These are phyloP conservation scores for Caenorhabditis auriculariae DNA, from an alignment of 2,888 invertebrate genomes.

Conservation along the genomic window DNA sequence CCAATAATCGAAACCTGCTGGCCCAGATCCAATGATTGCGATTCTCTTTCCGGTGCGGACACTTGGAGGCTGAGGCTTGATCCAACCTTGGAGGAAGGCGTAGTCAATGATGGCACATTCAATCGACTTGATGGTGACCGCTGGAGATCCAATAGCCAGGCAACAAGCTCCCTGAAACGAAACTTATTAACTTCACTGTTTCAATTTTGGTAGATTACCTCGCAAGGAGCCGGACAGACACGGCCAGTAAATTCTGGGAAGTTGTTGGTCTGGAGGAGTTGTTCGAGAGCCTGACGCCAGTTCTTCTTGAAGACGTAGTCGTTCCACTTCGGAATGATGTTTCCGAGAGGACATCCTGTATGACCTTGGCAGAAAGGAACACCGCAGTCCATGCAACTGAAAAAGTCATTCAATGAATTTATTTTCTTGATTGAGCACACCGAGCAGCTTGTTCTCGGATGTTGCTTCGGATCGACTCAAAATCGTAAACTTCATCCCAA, in stretches of 20 bases:
- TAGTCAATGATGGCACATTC: conserved; percentile 98
- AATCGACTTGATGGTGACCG: conserved; percentile 98
- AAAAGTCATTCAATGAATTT: conserved; percentile 5
- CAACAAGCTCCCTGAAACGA: conserved; percentile 81
- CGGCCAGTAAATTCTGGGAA: conserved; percentile 81
- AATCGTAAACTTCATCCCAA: conserved; percentile 87
- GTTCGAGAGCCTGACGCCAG: conserved; percentile 75
- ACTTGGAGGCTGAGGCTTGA: conserved; percentile 78
- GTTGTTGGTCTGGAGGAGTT: conserved; percentile 94
- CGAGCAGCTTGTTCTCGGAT: conserved; percentile 86
- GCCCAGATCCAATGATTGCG: conserved; percentile 88
- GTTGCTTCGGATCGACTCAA: conserved; percentile 79
- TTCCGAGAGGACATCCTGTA: conserved; percentile 94
- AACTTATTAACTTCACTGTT: not conserved
- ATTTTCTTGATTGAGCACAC: conserved; percentile 19
- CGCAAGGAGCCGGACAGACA: conserved; percentile 86
- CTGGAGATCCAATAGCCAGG: conserved; percentile 87
- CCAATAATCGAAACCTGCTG: conserved; percentile 70
- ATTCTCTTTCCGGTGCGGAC: conserved; percentile 79
- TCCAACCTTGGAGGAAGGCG: conserved; percentile 86
- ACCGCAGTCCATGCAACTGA: conserved; percentile 93
- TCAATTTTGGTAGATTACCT: conserved; percentile 66
- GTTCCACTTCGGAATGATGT: conserved; percentile 99
- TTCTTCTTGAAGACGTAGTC: conserved; percentile 80
- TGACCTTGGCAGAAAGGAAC: conserved; percentile 95